phyloP scores from a whole-genome alignment of 2,113 vertebrate genomes.

The Australoheros scitulus region DNA sequence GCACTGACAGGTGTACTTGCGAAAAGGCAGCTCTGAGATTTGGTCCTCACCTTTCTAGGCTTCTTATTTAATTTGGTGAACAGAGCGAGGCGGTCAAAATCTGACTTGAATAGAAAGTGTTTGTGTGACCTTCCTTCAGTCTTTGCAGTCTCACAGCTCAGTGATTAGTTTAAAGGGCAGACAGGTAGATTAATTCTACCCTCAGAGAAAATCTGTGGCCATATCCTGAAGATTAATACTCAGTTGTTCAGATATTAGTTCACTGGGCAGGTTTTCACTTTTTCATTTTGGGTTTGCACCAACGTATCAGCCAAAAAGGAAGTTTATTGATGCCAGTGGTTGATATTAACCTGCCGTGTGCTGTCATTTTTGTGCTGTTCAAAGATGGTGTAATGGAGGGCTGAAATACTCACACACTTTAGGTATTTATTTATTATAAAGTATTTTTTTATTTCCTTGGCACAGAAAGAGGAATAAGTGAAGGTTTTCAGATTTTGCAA shows the following conservation, averaged over 20 bases:
- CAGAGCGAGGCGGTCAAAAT: not conserved
- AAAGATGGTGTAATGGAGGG: not conserved
- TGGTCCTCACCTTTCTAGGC: not conserved
- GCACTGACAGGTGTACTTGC: not conserved
- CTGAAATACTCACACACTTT: not conserved
- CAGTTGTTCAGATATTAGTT: not conserved
- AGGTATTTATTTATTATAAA: too few species aligned
- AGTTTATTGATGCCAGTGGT: not conserved
- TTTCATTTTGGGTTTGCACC: not conserved
- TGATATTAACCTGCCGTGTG: too few species aligned
- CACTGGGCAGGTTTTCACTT: not conserved
- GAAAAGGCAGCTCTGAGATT: not conserved
- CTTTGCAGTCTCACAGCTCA: not conserved
- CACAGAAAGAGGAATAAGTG: accelerated
- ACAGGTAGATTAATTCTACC: not conserved
- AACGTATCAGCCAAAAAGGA: not conserved
- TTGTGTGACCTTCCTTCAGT: conserved; percentile 29
- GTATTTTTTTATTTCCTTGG: not conserved
- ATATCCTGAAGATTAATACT: not conserved
- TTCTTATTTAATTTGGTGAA: not conserved
- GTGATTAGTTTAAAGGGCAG: not conserved
- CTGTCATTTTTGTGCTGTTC: not conserved
- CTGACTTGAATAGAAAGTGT: conserved; percentile 20
- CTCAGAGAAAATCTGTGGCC: not conserved
- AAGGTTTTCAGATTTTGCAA: not conserved